Evolutionary conservation across 2,113 vertebrate species (phyloP).

Genomic region (Pseudopipra pipra): DNA sequence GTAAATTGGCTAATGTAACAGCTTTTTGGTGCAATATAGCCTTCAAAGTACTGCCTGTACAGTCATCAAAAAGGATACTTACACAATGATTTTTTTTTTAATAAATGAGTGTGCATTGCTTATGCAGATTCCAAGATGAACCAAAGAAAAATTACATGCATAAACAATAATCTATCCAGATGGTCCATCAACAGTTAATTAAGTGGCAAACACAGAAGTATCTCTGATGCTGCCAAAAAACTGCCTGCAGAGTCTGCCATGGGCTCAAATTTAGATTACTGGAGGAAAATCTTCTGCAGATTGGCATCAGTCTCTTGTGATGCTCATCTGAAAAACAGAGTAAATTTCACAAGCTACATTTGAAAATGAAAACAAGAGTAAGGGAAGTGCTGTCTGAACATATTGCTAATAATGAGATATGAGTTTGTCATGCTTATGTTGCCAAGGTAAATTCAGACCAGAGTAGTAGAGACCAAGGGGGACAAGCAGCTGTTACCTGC

Average conservation of each 20-base stretch:
- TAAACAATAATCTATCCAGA: constrained; percentile 27
- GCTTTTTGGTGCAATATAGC: background rate
- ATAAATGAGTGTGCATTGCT: background rate
- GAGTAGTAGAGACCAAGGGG: background rate
- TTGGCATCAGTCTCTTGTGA: background rate
- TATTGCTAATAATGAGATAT: background rate
- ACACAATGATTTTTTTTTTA: background rate
- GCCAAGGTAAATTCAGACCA: background rate
- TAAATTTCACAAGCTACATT: constrained; percentile 22
- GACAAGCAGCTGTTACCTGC: background rate
- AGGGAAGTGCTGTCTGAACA: background rate
- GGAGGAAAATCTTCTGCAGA: background rate
- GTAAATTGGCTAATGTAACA: background rate
- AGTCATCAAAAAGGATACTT: background rate
- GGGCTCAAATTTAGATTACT: constrained; percentile 9
- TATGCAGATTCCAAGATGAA: constrained; percentile 37
- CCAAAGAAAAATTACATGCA: constrained; percentile 9
- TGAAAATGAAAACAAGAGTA: constrained; percentile 24
- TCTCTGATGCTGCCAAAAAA: background rate
- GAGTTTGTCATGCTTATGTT: background rate
- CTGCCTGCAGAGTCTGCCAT: background rate
- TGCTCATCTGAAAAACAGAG: constrained; percentile 8
- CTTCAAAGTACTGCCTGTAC: background rate
- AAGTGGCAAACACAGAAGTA: constrained; percentile 45
- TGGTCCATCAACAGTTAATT: constrained; percentile 64